Percentiles rank a stretch among this genome's conserved stretches.
Conservation (phyloP, 2,797 vertebrate genomes). For the Alauda arvensis region DNA sequence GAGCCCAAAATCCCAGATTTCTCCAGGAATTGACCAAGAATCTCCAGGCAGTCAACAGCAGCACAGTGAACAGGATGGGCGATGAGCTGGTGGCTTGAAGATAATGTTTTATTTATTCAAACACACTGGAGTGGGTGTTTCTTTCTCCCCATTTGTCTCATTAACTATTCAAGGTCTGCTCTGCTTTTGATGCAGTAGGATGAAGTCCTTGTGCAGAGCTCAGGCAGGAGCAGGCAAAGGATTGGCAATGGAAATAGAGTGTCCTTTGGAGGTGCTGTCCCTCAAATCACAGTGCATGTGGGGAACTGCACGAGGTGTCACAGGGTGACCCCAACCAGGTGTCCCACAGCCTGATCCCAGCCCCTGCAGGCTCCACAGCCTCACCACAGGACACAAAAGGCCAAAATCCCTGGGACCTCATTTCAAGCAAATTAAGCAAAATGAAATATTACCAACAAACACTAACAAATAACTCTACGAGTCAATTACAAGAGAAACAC, state of each 20-base stretch:
- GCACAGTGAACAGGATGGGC: not conserved
- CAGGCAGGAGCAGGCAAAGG: not conserved
- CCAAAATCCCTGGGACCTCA: not conserved
- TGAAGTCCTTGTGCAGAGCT: not conserved
- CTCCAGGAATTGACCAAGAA: not conserved
- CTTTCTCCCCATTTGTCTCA: not conserved
- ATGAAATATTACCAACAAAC: not conserved
- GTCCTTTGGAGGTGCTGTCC: not conserved
- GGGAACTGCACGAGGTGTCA: not conserved
- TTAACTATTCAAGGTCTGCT: not conserved
- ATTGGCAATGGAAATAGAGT: fast-evolving
- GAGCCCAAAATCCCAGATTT: not conserved
- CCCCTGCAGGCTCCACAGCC: not conserved
- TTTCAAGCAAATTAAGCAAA: not conserved
- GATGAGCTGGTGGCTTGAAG: not conserved
- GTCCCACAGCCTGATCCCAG: not conserved
- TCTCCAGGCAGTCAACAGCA: not conserved
- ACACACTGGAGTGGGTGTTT: not conserved
- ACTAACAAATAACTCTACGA: not conserved
- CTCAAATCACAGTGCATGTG: fast-evolving
- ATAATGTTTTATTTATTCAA: not conserved
- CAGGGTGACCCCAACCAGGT: not conserved
- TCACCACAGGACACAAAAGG: not conserved
- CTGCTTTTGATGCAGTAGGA: not conserved
- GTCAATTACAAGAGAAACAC: not conserved